A percentile compares a stretch with the other conserved stretches of the same genome.
Evolutionary conservation across 2,797 vertebrate genomes (phyloP).

Genomic region (Acipenser oxyrinchus): DNA sequence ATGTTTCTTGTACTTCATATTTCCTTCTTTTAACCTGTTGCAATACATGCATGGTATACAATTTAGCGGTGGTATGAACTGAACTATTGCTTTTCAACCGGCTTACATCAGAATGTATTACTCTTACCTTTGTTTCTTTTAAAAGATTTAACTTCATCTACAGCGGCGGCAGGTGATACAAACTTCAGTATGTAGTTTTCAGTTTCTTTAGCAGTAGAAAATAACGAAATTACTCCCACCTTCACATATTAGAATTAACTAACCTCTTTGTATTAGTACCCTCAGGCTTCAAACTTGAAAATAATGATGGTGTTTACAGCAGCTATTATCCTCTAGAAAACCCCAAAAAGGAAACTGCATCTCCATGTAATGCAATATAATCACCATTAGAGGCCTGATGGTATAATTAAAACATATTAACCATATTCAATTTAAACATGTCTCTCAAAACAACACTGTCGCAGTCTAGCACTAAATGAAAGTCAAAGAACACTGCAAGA

Average conservation of each 20-base stretch:
- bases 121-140: slow-evolving; percentile 23
- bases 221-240: slow-evolving; percentile 17
- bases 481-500: too few relatives aligned
- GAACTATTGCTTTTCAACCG: not conserved
- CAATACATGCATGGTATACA: too few relatives aligned
- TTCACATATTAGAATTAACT: slow-evolving; percentile 15
- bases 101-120: slow-evolving; percentile 33
- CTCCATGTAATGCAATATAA: too few relatives aligned
- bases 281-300: slow-evolving; percentile 2
- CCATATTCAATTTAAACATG: not conserved
- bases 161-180: slow-evolving; percentile 44
- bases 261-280: slow-evolving; percentile 1
- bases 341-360: too few relatives aligned
- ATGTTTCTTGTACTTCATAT: too few relatives aligned
- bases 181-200: slow-evolving; percentile 50
- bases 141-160: slow-evolving; percentile 39
- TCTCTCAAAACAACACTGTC: too few relatives aligned
- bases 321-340: too few relatives aligned
- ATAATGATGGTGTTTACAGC: not conserved
- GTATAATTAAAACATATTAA: slow-evolving; percentile 18
- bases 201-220: slow-evolving; percentile 21
- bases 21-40: too few relatives aligned
- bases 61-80: too few relatives aligned
- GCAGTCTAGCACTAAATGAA: too few relatives aligned
- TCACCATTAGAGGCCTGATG: slow-evolving; percentile 12